Evolutionary conservation across 2,888 invertebrate species (phyloP), one percentile per base, ranked within the genome.

Genomic region (Margaritifera margaritifera): DNA sequence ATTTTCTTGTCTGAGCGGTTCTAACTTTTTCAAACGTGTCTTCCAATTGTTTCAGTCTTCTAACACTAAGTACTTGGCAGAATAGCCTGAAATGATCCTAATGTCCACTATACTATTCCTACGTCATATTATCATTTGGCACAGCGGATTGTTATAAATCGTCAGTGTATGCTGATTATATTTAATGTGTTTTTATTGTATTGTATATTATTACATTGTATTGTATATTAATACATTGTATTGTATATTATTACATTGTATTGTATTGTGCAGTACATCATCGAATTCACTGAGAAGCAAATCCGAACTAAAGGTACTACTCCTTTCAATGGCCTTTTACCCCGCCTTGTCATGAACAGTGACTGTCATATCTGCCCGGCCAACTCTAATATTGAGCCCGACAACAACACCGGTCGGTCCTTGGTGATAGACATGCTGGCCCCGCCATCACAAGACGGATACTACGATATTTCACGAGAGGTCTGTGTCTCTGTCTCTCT

Each of bases 351-450:
- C 54, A 59, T 70, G 66, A 79, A 79, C 71, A 57, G 63, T 5
- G 31, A 31, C 31, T 31, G 31, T 31, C 31, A 31, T 31, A 31
- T 31, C 6, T 31, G 31, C 8, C 74, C 72, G 20, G 77, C 72
- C 11, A 79, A 77, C 66, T 59, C 57, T 55, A 68, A 69, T 27
- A 77, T 79, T 25, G 27, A 50, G 6, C 68, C 68, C 61, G 22
- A 66, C 2, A 64, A 79, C 62, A 77, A 77, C 64, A 66, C 65
- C 15, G 68, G 71, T 11, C 62, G 72, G 15, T 72, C 77, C 0
- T 54, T 79, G 55, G 77, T 77, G 54, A 74, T 79, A 24, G 79
- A 79, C 62, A 77, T 79, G 31, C 64, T 79, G 22, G 79, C 79
- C 6, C 77, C 75, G 0, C 79, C 77, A 15, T 24, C 77, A 1